These are phyloP conservation scores for Holothuria leucospilota DNA, from an alignment of 53 echinoderm and acorn worm species.

Conservation along the genomic window DNA sequence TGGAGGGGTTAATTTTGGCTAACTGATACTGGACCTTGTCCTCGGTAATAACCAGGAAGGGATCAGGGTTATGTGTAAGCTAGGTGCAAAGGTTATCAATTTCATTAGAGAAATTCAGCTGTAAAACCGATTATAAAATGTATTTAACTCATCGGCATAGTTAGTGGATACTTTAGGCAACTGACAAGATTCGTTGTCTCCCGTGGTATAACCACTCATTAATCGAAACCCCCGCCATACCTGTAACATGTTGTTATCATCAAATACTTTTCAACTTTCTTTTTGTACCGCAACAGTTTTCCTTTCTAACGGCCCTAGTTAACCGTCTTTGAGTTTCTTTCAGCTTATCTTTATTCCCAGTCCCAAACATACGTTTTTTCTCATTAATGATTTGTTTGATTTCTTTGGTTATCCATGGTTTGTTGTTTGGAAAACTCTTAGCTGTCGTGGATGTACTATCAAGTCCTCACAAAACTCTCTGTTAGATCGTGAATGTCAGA, in stretches of 20 bases:
- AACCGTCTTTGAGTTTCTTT: too few relatives aligned
- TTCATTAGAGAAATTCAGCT: background rate
- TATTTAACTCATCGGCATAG: constrained; percentile 36
- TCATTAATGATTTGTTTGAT: constrained; percentile 23
- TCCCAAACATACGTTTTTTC: too few relatives aligned
- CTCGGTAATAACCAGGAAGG: background rate
- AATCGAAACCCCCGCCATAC: too few relatives aligned
- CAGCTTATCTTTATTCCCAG: too few relatives aligned
- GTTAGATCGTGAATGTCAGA: constrained; percentile 29
- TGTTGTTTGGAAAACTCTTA: constrained; percentile 50
- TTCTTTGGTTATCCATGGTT: constrained; percentile 55
- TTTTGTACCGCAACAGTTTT: constrained; percentile 12
- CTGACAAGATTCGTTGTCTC: too few relatives aligned
- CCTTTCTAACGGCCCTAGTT: background rate
- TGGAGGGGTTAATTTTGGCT: too few relatives aligned
- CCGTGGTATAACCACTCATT: too few relatives aligned
- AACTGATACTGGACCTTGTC: constrained; percentile 13
- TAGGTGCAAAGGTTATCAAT: background rate
- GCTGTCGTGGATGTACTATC: constrained; percentile 1
- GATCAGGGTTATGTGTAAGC: background rate
- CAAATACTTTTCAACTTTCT: constrained; percentile 1
- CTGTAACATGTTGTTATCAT: constrained; percentile 39
- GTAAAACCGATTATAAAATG: constrained; percentile 41
- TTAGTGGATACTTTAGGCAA: background rate
- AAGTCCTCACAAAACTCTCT: constrained; percentile 34